phyloP scores from a whole-genome alignment of 1,140 invertebrate genomes.

The Drosophila bifasciata region DNA sequence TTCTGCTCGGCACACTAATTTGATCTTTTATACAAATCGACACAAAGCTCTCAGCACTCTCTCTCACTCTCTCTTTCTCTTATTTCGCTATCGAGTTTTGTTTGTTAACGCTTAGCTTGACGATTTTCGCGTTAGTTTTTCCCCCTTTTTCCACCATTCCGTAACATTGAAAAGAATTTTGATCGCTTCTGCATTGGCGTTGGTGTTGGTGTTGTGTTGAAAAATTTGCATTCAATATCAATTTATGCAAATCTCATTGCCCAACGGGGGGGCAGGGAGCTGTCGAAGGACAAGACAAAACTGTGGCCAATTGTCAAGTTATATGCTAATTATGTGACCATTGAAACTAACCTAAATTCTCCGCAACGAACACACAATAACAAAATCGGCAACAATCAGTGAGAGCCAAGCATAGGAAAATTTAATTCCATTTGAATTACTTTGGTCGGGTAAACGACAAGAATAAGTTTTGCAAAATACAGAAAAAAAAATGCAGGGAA shows the following conservation, averaged over 20 bases:
- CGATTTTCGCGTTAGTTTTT: slow-evolving; percentile 55
- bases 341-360: slow-evolving; percentile 57
- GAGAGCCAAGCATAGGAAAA: slow-evolving; percentile 41
- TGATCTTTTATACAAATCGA: slow-evolving; percentile 78
- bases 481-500: slow-evolving; percentile 39
- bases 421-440: slow-evolving; percentile 82
- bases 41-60: slow-evolving; percentile 12
- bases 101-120: slow-evolving; percentile 79
- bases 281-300: slow-evolving; percentile 62
- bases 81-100: slow-evolving; percentile 80
- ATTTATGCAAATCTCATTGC: slow-evolving; percentile 80
- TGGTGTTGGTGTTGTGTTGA: slow-evolving; percentile 36
- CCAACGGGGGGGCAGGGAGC: slow-evolving; percentile 19
- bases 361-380: slow-evolving; percentile 5
- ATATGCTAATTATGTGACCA: slow-evolving; percentile 66
- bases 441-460: slow-evolving; percentile 41
- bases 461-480: slow-evolving; percentile 23
- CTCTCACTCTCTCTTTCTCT: slow-evolving; percentile 23
- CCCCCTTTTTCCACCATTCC: slow-evolving; percentile 13
- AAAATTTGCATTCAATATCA: slow-evolving; percentile 77
- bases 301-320: slow-evolving; percentile 61
- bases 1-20: slow-evolving; percentile 68
- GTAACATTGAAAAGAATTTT: slow-evolving; percentile 69
- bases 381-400: too few relatives aligned
- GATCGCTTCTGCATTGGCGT: slow-evolving; percentile 36